phyloP scores from a whole-genome alignment of 53 echinoderm and acorn worm species.

The Echinarachnius parma region DNA sequence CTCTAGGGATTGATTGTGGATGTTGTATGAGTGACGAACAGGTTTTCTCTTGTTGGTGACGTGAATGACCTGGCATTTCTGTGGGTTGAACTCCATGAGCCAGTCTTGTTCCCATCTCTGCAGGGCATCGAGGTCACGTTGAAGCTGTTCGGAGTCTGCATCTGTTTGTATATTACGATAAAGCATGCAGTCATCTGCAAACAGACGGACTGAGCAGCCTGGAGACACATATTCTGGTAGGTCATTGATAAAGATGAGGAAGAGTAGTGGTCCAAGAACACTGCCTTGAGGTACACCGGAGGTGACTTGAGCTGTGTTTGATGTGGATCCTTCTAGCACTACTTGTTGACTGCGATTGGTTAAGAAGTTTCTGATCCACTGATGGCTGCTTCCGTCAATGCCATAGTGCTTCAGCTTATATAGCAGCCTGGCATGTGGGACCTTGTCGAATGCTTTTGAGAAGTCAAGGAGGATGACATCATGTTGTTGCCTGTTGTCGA shows the following conservation, averaged over 20 bases:
- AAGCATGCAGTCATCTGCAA: conserved; percentile 56
- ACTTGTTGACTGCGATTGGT: conserved; percentile 24
- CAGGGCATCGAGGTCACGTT: conserved; percentile 32
- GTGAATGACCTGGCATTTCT: too few relatives aligned
- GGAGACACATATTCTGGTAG: conserved; percentile 38
- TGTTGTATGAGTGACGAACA: too few relatives aligned
- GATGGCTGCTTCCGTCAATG: not conserved
- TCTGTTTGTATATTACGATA: conserved; percentile 41
- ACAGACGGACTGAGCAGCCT: conserved; percentile 34
- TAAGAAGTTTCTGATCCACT: conserved; percentile 13
- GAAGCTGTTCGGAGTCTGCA: conserved; percentile 7
- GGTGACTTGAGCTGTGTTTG: conserved; percentile 5
- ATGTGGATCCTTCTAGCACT: conserved; percentile 10
- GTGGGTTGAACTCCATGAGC: too few relatives aligned
- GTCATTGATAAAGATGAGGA: conserved; percentile 56
- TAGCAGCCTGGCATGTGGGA: conserved; percentile 12
- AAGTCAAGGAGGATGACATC: conserved; percentile 31
- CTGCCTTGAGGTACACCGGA: conserved; percentile 52
- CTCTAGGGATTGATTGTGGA: too few relatives aligned
- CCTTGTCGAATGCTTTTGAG: conserved; percentile 37
- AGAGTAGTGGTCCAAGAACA: conserved; percentile 38
- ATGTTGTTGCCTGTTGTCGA: not conserved
- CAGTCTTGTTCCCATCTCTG: conserved; percentile 26
- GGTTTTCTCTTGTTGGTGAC: too few relatives aligned
- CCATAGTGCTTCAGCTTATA: conserved; percentile 16